Evolutionary conservation across 2,113 vertebrate species (phyloP).

Genomic region (Amphilophus citrinellus): DNA sequence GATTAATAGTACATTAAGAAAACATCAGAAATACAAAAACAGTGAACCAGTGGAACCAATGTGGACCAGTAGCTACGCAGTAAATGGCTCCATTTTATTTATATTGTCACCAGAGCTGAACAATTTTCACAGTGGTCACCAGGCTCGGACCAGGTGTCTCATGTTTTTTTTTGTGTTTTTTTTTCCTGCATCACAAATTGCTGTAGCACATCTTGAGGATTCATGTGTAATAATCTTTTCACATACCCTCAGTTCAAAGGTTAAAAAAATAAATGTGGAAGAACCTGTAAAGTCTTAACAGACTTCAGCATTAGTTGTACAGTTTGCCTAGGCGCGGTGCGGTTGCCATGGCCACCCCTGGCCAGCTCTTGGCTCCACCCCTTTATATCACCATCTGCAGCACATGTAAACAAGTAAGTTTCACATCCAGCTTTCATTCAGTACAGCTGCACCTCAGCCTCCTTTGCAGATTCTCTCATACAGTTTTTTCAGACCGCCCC

Average conservation of each 20-base stretch:
- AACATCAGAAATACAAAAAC: background rate
- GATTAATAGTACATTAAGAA: background rate
- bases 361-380: background rate
- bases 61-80: background rate
- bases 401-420: background rate
- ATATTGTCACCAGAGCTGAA: background rate
- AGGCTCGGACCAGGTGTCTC: background rate
- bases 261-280: background rate
- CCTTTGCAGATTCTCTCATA: background rate
- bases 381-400: background rate
- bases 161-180: rapidly evolving
- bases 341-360: background rate
- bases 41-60: background rate
- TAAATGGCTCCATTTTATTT: background rate
- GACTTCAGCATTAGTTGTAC: background rate
- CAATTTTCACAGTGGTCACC: background rate
- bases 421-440: background rate
- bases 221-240: background rate
- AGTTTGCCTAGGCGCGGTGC: background rate
- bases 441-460: background rate
- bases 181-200: background rate
- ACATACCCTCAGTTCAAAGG: background rate
- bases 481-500: background rate
- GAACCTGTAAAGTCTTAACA: background rate
- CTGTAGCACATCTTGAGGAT: background rate